Base-by-base conservation (phyloP, 1,140 invertebrate species). In the Hormaphis cornu region DNA sequence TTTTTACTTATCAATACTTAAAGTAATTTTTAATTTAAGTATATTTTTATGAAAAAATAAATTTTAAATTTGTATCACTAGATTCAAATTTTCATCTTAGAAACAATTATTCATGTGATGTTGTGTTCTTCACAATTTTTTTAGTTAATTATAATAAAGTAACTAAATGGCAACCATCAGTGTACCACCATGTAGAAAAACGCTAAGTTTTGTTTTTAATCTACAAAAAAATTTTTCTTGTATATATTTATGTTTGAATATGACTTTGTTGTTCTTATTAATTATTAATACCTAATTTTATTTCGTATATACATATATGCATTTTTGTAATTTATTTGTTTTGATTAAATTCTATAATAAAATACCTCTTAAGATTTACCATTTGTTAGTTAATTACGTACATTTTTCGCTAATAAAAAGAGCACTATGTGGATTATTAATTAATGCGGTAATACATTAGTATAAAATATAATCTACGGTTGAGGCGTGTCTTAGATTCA, bases 1-100 rank as follows among this genome's bases (percentile, higher is more conserved):
- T 61, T 18, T 18, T 61, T 28, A 6, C 33, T 40, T 7, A 8
- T 7, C 37, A 40, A 58, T 37, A 9, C 26, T 44, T 30, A 26
- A n/a, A 61, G 8, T 28, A 18, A 28, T 44, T 44, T 42, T 59
- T 42, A 14, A 44, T 44, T 61, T 18, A 44, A 44, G 28, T 26
- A 44, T 37, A 40, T 37, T 56, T 56, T 37, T 56, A 28, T 56
- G 35, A 56, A 37, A 16, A 44, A 61, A 61, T n/a, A n/a, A 7
- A 5, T 37, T 59, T 42, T n/a, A 26, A 58, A 59, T 40, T 37
- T 22, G 3, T 20, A 59, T 59, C 12, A 24, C 1, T 28, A 42
- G 7, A 24, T 24, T 16, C 40, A 24, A 40, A 16, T 40, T 8
- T 26, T 40, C 20, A 59, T 59, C 1, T 44, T 37, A 14, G 12